Conservation (phyloP, 2,797 vertebrate species). For the Phylloscopus collybita region DNA sequence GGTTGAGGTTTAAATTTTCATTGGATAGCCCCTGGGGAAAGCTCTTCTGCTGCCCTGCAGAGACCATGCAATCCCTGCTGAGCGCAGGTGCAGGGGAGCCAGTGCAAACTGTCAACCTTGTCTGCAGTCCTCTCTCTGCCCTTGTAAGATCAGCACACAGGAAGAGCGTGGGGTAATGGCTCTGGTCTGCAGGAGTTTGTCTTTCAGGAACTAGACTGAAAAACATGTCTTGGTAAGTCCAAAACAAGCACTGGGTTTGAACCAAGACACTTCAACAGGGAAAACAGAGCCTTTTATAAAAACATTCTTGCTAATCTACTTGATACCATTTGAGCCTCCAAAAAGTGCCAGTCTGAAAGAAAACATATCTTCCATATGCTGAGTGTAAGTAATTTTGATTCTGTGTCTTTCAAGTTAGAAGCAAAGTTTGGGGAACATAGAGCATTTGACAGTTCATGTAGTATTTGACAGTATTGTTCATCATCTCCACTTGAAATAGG, state of each 20-base stretch:
- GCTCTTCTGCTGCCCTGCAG: not conserved
- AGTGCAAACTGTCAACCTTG: not conserved
- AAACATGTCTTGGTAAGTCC: not conserved
- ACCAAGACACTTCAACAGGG: not conserved
- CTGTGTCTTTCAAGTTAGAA: not conserved
- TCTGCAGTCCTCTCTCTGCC: not conserved
- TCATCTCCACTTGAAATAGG: not conserved
- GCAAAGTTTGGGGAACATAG: not conserved
- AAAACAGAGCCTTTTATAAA: not conserved
- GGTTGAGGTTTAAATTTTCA: not conserved
- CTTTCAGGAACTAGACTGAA: not conserved
- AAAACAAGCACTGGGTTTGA: not conserved
- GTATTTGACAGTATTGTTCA: not conserved
- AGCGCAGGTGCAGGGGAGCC: not conserved
- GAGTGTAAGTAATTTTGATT: not conserved
- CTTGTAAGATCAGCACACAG: not conserved
- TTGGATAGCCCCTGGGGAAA: not conserved
- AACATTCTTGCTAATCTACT: constrained; percentile 18
- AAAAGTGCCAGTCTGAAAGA: not conserved
- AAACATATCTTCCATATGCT: not conserved
- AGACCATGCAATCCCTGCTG: not conserved
- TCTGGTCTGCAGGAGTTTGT: not conserved
- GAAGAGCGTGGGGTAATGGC: not conserved
- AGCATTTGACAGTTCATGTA: not conserved
- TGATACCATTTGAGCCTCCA: not conserved